A percentile compares a stretch with the other conserved stretches of the same genome.
Conservation (phyloP, 2,888 invertebrate genomes). For the Polietes domitor region DNA sequence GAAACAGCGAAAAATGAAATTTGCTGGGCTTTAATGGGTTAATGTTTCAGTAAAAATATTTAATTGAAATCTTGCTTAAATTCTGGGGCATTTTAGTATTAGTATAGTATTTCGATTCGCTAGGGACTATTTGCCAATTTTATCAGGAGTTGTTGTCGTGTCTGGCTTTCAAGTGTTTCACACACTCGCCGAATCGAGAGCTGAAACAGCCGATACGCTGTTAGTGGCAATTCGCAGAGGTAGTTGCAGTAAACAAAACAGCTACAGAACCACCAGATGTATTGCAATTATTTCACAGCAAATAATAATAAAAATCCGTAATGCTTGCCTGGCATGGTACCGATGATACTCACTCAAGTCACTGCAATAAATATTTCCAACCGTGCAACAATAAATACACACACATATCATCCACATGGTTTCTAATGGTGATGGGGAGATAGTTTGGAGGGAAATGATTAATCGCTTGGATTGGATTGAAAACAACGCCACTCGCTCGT, state of each 20-base stretch:
- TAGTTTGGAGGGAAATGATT: background rate
- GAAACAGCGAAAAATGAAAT: too few species aligned
- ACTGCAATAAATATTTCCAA: background rate
- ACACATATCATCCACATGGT: background rate
- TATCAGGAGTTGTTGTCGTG: background rate
- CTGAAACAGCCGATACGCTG: too few species aligned
- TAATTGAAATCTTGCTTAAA: too few species aligned
- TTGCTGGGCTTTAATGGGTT: too few species aligned
- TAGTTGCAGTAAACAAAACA: background rate
- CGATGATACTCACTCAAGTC: background rate
- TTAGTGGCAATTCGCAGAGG: too few species aligned
- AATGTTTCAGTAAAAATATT: too few species aligned
- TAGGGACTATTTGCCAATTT: too few species aligned
- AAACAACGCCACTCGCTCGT: conserved; percentile 6
- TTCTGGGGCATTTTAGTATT: too few species aligned
- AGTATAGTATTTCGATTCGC: too few species aligned
- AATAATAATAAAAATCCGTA: background rate
- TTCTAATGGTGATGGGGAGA: background rate
- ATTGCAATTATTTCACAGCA: background rate
- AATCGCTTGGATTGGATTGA: background rate
- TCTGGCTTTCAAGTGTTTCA: background rate
- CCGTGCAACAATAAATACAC: background rate
- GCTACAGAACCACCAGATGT: background rate
- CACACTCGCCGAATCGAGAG: background rate
- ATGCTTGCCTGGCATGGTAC: background rate